phyloP scores from a whole-genome alignment of 2,113 vertebrate species.

The Nyctibius bracteatus region DNA sequence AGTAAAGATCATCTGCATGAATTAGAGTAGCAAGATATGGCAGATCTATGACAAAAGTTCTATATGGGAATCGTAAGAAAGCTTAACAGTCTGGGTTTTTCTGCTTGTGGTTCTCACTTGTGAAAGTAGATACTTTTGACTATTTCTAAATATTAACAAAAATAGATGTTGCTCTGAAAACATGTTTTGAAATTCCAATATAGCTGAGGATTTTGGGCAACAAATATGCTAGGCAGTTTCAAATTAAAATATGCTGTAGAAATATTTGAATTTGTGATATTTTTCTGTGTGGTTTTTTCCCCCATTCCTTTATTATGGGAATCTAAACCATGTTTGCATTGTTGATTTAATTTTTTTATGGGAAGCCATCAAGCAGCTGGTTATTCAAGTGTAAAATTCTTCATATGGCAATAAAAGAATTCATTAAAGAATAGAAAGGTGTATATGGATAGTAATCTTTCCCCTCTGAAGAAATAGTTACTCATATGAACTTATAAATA shows the following conservation, averaged over 20 bases:
- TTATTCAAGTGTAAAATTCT: conserved; percentile 56
- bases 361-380: conserved; percentile 9
- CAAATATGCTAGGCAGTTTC: background rate
- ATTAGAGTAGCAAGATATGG: background rate
- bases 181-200: background rate
- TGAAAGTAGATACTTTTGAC: background rate
- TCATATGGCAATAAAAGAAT: background rate
- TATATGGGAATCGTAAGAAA: background rate
- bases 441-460: background rate
- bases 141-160: background rate
- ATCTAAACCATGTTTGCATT: conserved; percentile 38
- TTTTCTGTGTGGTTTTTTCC: background rate
- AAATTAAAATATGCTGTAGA: background rate
- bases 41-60: background rate
- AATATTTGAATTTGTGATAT: background rate
- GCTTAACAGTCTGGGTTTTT: background rate
- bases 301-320: background rate
- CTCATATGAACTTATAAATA: background rate
- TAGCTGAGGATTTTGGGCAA: background rate
- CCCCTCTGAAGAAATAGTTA: background rate
- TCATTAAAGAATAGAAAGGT: conserved; percentile 39
- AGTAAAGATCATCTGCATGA: background rate
- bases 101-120: background rate
- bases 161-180: background rate
- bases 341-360: conserved; percentile 54